These are phyloP conservation scores for Drosophila asahinai DNA, from an alignment of 1,140 invertebrate genomes.

Conservation along the genomic window DNA sequence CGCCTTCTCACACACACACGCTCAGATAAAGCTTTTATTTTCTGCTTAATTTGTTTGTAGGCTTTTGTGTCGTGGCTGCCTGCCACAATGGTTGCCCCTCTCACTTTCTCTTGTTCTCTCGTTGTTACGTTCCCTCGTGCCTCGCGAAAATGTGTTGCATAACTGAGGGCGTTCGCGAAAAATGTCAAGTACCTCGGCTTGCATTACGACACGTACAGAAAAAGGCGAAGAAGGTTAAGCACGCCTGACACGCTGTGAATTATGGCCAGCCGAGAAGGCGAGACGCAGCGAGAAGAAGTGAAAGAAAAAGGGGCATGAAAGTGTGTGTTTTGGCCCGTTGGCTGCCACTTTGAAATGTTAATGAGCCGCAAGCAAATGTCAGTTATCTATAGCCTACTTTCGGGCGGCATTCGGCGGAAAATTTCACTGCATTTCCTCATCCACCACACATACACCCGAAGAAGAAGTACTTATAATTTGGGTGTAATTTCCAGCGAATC, in stretches of 20 bases:
- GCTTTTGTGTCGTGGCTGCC: conserved; percentile 51
- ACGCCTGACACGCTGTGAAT: conserved; percentile 69
- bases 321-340: conserved; percentile 51
- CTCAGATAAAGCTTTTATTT: conserved; percentile 69
- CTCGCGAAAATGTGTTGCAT: conserved; percentile 62
- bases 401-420: conserved; percentile 21
- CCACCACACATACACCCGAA: neutral
- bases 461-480: conserved; percentile 44
- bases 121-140: neutral
- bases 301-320: conserved; percentile 9
- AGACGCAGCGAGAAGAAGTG: neutral
- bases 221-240: conserved; percentile 78
- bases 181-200: conserved; percentile 78
- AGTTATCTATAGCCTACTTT: conserved; percentile 62
- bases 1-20: conserved; percentile 12
- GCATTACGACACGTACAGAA: conserved; percentile 55
- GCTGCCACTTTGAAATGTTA: conserved; percentile 73
- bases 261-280: conserved; percentile 30
- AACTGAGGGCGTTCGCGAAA: conserved; percentile 67
- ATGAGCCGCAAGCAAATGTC: conserved; percentile 74
- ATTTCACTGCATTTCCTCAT: conserved; percentile 58
- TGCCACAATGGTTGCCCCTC: conserved; percentile 29
- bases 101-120: neutral
- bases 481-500: conserved; percentile 60
- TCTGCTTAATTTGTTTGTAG: conserved; percentile 80